Evolutionary conservation across 1,140 invertebrate genomes (phyloP).

Genomic region (Whitmania pigra): DNA sequence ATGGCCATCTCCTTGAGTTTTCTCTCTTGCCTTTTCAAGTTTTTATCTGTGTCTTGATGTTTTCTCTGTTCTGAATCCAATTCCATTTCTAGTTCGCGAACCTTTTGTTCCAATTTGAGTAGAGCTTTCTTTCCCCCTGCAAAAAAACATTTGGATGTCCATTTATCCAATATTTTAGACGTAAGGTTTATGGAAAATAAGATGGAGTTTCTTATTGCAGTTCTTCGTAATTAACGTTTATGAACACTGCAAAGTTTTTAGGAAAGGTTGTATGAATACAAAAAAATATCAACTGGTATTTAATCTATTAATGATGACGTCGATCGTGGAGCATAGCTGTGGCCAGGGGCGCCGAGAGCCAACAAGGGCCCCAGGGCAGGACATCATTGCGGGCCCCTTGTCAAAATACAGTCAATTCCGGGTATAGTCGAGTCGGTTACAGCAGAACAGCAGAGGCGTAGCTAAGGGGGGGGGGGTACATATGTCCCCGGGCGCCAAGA

Average conservation of each 20-base stretch:
- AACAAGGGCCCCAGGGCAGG: no score
- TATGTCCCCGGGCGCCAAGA: no score
- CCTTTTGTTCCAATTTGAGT: constrained; percentile 41
- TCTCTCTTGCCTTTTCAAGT: constrained; percentile 64
- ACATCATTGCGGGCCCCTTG: no score
- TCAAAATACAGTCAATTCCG: no score
- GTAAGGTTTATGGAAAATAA: neutral
- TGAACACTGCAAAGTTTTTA: neutral
- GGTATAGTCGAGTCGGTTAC: no score
- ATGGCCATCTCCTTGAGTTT: constrained; percentile 61
- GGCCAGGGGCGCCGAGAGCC: no score
- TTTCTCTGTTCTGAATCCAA: constrained; percentile 92
- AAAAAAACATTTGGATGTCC: neutral
- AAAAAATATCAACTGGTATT: neutral
- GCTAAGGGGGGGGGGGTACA: no score
- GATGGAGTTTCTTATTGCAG: neutral
- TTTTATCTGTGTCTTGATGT: constrained; percentile 60
- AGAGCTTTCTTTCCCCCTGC: constrained; percentile 64
- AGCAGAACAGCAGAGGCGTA: no score
- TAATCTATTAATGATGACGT: neutral
- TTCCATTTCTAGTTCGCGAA: constrained; percentile 78
- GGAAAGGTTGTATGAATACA: neutral
- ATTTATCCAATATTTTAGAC: neutral
- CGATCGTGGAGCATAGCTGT: neutral
- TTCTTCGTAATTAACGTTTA: no score